phyloP scores from a whole-genome alignment of 2,797 vertebrate genomes.

The Diglossa cyanea region DNA sequence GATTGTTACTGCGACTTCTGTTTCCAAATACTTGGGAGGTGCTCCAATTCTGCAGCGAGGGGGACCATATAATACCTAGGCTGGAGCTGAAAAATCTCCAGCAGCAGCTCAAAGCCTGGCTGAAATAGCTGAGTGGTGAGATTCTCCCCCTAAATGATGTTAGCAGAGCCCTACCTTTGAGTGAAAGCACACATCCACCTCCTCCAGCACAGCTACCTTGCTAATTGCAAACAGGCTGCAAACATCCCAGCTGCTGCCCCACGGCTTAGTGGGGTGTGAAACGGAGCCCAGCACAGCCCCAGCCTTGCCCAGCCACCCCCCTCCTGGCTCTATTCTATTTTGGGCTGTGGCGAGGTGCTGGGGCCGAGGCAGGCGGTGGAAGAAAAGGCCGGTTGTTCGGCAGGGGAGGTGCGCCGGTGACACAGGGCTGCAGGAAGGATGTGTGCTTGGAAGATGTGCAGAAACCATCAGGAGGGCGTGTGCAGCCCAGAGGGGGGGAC shows the following conservation, averaged over 20 bases:
- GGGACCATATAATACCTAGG: neutral
- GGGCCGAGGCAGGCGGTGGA: neutral
- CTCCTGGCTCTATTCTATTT: neutral
- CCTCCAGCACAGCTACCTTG: neutral
- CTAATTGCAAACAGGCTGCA: neutral
- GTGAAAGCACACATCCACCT: neutral
- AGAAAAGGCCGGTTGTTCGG: conserved; percentile 40
- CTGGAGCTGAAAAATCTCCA: neutral
- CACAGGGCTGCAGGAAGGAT: neutral
- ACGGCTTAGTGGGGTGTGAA: neutral
- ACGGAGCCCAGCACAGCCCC: neutral
- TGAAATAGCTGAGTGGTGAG: neutral
- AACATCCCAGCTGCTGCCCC: neutral
- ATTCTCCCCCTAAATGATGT: neutral
- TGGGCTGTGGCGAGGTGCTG: neutral
- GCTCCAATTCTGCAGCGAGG: neutral
- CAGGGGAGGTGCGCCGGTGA: neutral
- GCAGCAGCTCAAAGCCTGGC: neutral
- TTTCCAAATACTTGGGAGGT: conserved; percentile 55
- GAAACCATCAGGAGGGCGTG: neutral
- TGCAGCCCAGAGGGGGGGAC: neutral
- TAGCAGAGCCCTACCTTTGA: neutral
- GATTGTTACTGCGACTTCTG: conserved; percentile 46
- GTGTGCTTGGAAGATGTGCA: conserved; percentile 37
- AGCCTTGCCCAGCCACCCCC: neutral